Percentiles rank a stretch among this genome's conserved stretches.
Conservation (phyloP, 2,113 vertebrate species). For the Colius striatus region DNA sequence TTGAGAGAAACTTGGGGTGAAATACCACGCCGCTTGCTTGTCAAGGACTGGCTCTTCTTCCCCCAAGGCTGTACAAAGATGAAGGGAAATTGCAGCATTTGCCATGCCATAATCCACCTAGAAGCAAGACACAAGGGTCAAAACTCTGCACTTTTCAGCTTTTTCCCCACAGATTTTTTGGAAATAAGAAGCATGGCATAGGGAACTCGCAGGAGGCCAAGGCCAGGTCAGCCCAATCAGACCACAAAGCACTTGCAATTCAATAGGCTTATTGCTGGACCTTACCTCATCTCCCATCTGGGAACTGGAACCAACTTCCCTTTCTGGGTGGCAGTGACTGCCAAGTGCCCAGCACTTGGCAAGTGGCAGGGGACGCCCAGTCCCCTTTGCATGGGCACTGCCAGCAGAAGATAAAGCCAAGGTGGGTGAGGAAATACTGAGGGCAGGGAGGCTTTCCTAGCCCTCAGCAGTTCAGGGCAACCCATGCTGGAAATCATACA, state of each 20-base stretch:
- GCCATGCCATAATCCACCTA: accelerated
- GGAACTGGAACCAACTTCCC: background rate
- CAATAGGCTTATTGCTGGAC: background rate
- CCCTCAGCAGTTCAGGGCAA: background rate
- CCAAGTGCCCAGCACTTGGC: background rate
- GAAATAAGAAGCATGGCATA: background rate
- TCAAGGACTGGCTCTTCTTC: background rate
- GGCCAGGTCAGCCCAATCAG: background rate
- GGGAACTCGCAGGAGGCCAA: background rate
- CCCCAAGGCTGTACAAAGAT: background rate
- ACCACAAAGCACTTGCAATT: accelerated
- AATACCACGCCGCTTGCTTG: accelerated
- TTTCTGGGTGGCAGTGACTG: accelerated
- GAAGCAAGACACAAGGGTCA: background rate
- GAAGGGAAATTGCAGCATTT: background rate
- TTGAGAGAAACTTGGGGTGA: background rate
- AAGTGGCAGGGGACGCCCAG: accelerated
- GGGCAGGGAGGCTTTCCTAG: background rate
- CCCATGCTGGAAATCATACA: background rate
- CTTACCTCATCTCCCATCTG: background rate
- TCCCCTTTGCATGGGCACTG: background rate
- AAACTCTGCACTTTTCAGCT: background rate
- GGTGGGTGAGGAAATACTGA: background rate
- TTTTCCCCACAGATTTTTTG: background rate
- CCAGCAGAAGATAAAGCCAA: background rate